These are phyloP conservation scores for Etia nguti DNA, from an alignment of 2,113 vertebrate species.

Conservation along the genomic window DNA sequence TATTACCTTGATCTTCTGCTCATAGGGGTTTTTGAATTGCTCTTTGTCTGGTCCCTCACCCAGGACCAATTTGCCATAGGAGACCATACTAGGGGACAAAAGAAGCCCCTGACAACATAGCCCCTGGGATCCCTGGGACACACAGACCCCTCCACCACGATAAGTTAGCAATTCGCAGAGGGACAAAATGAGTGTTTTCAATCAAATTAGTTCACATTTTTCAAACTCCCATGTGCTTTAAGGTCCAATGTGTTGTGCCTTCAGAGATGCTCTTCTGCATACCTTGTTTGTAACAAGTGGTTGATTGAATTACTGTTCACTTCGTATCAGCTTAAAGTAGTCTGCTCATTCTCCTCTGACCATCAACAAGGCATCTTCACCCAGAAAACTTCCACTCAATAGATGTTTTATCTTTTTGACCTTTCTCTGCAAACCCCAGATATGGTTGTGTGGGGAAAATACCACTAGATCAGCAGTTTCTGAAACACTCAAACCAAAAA, in stretches of 20 bases:
- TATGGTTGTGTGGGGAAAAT: not conserved
- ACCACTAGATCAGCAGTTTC: not conserved
- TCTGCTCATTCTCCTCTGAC: not conserved
- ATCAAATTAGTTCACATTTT: not conserved
- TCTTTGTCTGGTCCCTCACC: not conserved
- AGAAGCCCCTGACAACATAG: not conserved
- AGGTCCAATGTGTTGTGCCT: not conserved
- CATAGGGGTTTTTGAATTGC: not conserved
- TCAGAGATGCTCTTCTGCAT: not conserved
- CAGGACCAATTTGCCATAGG: not conserved
- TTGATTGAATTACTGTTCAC: not conserved
- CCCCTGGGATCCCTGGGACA: not conserved
- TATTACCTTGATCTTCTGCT: not conserved
- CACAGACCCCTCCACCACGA: not conserved
- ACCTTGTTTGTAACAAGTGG: not conserved
- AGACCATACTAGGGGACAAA: not conserved
- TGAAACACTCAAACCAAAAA: not conserved
- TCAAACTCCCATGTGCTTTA: not conserved
- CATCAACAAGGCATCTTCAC: not conserved
- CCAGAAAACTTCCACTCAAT: not conserved
- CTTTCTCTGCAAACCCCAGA: not conserved
- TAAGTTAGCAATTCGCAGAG: accelerated
- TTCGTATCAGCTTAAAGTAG: not conserved
- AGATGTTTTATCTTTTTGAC: not conserved
- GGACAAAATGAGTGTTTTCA: not conserved